phyloP scores from a whole-genome alignment of 1,140 invertebrate genomes.

The Anastrepha ludens region DNA sequence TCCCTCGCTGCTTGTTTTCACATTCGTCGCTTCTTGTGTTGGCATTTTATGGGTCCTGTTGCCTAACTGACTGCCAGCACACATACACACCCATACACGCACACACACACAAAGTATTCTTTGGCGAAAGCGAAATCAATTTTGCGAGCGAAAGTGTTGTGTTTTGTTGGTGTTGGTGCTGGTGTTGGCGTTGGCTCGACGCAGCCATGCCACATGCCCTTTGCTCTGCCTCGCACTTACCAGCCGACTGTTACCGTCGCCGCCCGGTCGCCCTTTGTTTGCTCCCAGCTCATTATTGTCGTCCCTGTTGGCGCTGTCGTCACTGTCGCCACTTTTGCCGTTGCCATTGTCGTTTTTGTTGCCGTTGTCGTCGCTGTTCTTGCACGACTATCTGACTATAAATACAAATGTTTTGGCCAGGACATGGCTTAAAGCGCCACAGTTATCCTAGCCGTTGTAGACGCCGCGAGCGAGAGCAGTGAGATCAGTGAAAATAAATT shows the following conservation, averaged over 20 bases:
- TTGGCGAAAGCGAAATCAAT: constrained; percentile 55
- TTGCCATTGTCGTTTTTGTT: constrained; percentile 54
- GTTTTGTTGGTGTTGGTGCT: constrained; percentile 10
- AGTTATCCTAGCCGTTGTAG: constrained; percentile 67
- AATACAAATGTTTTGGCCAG: constrained; percentile 72
- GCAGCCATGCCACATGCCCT: not conserved
- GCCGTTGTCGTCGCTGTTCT: constrained; percentile 14
- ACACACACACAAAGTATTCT: not conserved
- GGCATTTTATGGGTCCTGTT: not conserved
- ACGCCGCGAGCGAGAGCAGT: constrained; percentile 4
- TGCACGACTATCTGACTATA: constrained; percentile 66
- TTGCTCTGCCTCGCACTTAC: not conserved
- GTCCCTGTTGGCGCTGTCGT: constrained; percentile 15
- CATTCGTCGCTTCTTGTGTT: not conserved
- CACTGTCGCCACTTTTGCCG: constrained; percentile 52
- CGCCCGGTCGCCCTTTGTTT: not conserved
- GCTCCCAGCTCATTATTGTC: not conserved
- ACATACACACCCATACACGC: not conserved
- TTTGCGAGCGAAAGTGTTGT: constrained; percentile 39
- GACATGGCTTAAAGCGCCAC: constrained; percentile 71
- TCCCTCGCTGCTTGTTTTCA: not conserved
- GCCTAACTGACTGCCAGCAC: not conserved
- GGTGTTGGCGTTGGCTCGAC: not conserved
- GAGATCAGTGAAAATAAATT: constrained; percentile 9
- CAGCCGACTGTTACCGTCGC: not conserved